Evolutionary conservation across 1,140 invertebrate genomes (phyloP).

Genomic region (Lepidurus couesii): DNA sequence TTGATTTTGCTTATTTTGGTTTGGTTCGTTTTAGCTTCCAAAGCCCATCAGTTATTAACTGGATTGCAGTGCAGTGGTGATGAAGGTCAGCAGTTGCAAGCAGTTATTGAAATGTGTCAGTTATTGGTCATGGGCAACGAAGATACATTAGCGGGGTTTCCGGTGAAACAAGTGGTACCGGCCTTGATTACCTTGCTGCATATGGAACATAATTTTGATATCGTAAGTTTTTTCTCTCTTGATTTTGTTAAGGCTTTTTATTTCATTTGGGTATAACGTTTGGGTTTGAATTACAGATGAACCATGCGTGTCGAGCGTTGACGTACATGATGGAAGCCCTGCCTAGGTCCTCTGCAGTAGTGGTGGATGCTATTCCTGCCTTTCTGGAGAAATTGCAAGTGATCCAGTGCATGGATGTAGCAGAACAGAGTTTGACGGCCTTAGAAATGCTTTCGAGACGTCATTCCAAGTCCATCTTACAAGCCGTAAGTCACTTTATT

Average conservation of each 20-base stretch:
- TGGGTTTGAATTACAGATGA: conserved; percentile 64
- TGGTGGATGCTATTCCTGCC: conserved; percentile 93
- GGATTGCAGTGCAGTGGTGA: conserved; percentile 86
- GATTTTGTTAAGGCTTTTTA: neutral
- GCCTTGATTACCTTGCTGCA: conserved; percentile 79
- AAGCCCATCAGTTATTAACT: conserved; percentile 81
- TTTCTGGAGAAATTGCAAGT: conserved; percentile 93
- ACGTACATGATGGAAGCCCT: conserved; percentile 99
- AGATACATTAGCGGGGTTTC: conserved; percentile 95
- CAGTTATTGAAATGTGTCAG: conserved; percentile 98
- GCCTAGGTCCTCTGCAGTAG: conserved; percentile 89
- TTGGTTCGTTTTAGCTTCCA: conserved; percentile 62
- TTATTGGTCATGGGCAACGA: conserved; percentile 99
- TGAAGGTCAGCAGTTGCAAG: conserved; percentile 93
- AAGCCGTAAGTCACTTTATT: conserved; percentile 62
- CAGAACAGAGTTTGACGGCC: conserved; percentile 92
- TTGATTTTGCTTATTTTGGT: conserved; percentile 34
- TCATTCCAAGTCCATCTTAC: conserved; percentile 92
- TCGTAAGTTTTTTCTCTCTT: conserved; percentile 53
- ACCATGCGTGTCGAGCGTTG: conserved; percentile 93
- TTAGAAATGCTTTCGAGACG: conserved; percentile 93
- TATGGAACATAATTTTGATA: conserved; percentile 95
- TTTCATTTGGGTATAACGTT: neutral
- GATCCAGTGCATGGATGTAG: conserved; percentile 98
- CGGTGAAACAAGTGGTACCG: conserved; percentile 94